Evolutionary conservation across 2,888 invertebrate genomes (phyloP), one percentile per base, ranked within the genome.

Genomic region (Amaurobius ferox): DNA sequence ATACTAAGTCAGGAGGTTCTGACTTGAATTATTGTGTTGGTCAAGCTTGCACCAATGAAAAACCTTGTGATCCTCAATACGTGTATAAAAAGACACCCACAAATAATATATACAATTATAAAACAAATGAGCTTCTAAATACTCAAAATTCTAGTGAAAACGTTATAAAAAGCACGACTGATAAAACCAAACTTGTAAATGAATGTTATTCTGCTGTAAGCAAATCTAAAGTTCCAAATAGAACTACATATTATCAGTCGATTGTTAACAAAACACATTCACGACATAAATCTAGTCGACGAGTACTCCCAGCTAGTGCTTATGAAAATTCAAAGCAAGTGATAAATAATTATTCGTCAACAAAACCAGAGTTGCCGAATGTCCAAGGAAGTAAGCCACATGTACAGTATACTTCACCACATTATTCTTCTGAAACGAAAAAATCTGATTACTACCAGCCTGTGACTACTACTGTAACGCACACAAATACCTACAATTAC

Each of bases 181-280:
- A 83, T 13, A 83, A 83, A 29, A 39, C 55, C 28, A 83, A 77
- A 28, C 6, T 77, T n/a, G 62, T 68, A 7, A 74, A 62, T 11
- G 74, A 83, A n/a, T 30, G 64, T 26, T 76, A 83, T 66, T 44
- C 70, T 16, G 67, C 48, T 66, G 28, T 66, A 6, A 66, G n/a
- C 40, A 83, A 83, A 29, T 30, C 66, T 55, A 83, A 83, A 32
- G 48, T 77, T 66, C 83, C 83, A 9, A 83, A 83, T 35, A 30
- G 83, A 44, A 83, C 83, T 70, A 77, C 83, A n/a, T 83, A 83
- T 39, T 83, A 83, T 39, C 83, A 83, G 23, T 77, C 83, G 1
- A 83, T 83, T 16, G 83, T 83, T 32, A 77, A 77, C 35, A 83
- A 83, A 29, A 74, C 77, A 1, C 83, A 83, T 28, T 83, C 83